Percentiles rank a stretch among this genome's conserved stretches.
Conservation (phyloP, 2,888 invertebrate species). For the Nyleta sp. region DNA sequence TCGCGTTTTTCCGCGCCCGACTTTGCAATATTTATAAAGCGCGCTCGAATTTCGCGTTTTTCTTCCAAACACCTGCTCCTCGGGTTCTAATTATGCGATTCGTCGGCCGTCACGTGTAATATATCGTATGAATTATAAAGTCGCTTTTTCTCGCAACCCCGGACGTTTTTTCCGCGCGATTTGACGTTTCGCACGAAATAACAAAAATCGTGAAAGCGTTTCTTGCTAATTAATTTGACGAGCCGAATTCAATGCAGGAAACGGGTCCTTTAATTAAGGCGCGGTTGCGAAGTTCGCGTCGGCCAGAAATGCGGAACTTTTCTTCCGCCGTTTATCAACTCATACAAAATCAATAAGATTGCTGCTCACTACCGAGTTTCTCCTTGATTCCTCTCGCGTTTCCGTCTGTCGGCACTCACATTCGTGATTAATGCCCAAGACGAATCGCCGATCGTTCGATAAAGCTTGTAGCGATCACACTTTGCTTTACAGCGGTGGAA, state of each 20-base stretch:
- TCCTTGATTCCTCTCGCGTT: conserved; percentile 41
- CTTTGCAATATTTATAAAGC: conserved; percentile 2
- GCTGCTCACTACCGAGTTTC: conserved; percentile 41
- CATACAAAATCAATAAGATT: conserved; percentile 71
- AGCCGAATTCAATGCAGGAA: conserved; percentile 1
- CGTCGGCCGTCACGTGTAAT: too few relatives aligned
- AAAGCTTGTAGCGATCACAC: conserved; percentile 68
- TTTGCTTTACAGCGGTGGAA: conserved; percentile 67
- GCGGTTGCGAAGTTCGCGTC: conserved; percentile 6
- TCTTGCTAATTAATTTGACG: conserved; percentile 39
- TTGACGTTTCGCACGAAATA: conserved; percentile 21
- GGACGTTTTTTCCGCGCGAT: conserved; percentile 11
- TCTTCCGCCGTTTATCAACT: conserved; percentile 65
- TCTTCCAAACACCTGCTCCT: conserved; percentile 6
- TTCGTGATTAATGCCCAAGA: conserved; percentile 64
- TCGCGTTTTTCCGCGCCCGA: conserved; percentile 4
- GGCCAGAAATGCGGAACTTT: conserved; percentile 60
- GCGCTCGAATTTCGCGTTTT: conserved; percentile 10
- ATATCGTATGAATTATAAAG: too few relatives aligned
- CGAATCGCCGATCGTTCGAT: conserved; percentile 67
- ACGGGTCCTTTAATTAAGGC: conserved; percentile 45
- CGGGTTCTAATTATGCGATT: conserved; percentile 24
- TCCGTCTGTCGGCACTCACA: conserved; percentile 44
- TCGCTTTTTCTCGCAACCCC: neutral
- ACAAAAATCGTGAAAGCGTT: conserved; percentile 16